Conservation (phyloP, 1,140 invertebrate genomes). For the Cyclina sinensis region DNA sequence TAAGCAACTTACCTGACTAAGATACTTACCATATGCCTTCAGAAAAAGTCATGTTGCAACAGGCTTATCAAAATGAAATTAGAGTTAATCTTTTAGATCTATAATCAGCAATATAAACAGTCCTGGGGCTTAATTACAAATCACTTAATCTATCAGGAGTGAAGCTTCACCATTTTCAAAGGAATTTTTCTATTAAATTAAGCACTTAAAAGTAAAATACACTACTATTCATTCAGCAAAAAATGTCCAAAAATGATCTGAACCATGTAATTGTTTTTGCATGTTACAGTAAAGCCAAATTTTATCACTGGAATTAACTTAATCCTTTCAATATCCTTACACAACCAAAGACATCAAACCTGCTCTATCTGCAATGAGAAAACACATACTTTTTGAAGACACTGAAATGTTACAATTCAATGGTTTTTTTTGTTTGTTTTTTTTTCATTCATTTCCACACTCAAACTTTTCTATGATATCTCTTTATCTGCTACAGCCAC, state of each 20-base stretch:
- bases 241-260: too few species aligned
- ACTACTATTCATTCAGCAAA: too few species aligned
- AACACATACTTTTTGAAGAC: neutral
- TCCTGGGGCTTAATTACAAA: too few species aligned
- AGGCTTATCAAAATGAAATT: neutral
- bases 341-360: slow-evolving; percentile 18
- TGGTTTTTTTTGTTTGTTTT: too few species aligned
- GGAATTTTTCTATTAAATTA: too few species aligned
- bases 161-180: neutral
- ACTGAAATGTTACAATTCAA: neutral
- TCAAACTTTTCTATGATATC: slow-evolving; percentile 19
- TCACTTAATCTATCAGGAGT: too few species aligned
- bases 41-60: neutral
- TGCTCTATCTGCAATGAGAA: slow-evolving; percentile 2
- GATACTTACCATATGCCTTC: neutral
- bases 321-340: too few species aligned
- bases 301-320: too few species aligned
- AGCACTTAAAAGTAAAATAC: too few species aligned
- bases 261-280: too few species aligned
- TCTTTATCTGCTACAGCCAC: neutral
- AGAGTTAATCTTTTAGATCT: neutral
- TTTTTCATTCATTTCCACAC: slow-evolving; percentile 30
- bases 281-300: too few species aligned
- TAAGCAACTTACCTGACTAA: neutral
- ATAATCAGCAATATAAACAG: neutral